Base-by-base conservation (phyloP, 2,113 vertebrate genomes). In the Otis tarda region DNA sequence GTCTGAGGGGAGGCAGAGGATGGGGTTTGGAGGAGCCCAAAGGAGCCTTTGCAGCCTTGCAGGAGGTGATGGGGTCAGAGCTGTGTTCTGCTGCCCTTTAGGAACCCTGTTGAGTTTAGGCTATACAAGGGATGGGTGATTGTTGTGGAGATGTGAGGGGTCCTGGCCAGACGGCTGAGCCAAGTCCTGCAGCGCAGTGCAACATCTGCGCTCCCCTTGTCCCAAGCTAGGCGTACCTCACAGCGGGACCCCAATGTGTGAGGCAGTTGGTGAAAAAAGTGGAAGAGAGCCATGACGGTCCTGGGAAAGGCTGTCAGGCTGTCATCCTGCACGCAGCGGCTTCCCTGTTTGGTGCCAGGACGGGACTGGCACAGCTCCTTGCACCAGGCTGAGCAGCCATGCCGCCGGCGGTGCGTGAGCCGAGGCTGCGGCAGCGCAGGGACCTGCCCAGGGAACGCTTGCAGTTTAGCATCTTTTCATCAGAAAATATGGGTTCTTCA, bases 341-440 rank as follows among this genome's bases (percentile, higher is more conserved):
- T 83, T 75, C 57, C 16, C 49, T 49, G 31, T 70, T 63, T 3
- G 2, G 27, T 27, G 60, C 56, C 4, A 9, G 49, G 60, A 6
- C 1, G 5, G 78, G 37, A 90, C 43, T 3, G 4, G 45, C 59
- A 31, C 53, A 61, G 28, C 13, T 3, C 27, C 17, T 39, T 1
- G 4, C 1, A 1, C 1, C 1, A 2, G 10, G 41, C n/a, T 1
- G 2, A 63, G 43, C 37, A 31, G 37, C 49, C 7, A 1, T 12
- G 68, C n/a, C 7, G 10, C 12, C 2, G 20, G 9, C 0, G 3
- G 41, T 0, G 3, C 24, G 18, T 43, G 63, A 83, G 21, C 33
- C 0, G 0, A 28, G n/a, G 52, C 70, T 80, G 63, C 4, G 3
- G 55, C 69, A 70, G 59, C 0, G 0, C 55, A 70, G 55, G 35